Conservation (phyloP, 2,113 vertebrate species). For the Nicator chloris region DNA sequence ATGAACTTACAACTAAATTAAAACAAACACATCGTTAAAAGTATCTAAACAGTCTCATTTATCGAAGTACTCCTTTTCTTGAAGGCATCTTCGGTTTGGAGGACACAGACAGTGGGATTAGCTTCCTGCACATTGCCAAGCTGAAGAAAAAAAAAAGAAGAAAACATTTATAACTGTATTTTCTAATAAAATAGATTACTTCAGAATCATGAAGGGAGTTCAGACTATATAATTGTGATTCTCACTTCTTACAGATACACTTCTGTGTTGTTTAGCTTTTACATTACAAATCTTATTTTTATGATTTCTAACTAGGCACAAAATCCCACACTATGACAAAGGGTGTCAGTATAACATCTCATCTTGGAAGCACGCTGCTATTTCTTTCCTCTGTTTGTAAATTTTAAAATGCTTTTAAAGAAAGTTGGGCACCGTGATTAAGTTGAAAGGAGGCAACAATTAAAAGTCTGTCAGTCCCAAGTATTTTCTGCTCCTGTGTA, state of each 20-base stretch:
- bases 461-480: background rate
- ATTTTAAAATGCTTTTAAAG: background rate
- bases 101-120: background rate
- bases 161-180: background rate
- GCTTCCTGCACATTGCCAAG: background rate
- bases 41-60: background rate
- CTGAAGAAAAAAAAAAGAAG: background rate
- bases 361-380: background rate
- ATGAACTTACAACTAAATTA: slow-evolving; percentile 29
- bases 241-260: background rate
- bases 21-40: slow-evolving; percentile 32
- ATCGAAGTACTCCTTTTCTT: background rate
- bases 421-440: background rate
- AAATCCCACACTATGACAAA: background rate
- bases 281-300: background rate
- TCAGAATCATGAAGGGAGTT: background rate
- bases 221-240: background rate
- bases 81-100: background rate
- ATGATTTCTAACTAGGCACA: background rate
- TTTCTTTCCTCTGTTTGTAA: background rate
- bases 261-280: background rate
- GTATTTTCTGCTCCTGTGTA: background rate
- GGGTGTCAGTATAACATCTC: background rate
- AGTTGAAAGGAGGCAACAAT: background rate
- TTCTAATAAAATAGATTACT: background rate